Conservation (phyloP, 2,888 invertebrate species). For the Cotesia congregata region DNA sequence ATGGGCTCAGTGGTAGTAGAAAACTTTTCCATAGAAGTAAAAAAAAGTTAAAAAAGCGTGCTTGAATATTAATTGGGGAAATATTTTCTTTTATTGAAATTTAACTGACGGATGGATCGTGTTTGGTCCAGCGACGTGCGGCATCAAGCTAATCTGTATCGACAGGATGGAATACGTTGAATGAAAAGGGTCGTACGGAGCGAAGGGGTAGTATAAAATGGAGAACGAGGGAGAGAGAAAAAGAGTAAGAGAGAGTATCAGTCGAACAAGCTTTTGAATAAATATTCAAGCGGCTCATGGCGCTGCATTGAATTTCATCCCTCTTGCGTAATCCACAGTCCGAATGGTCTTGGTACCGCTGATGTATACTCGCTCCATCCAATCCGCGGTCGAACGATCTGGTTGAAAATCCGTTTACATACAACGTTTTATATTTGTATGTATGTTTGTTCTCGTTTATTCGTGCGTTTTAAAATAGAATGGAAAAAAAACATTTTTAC, state of each 20-base stretch:
- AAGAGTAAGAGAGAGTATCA: neutral
- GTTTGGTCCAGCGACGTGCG: neutral
- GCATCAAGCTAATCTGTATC: slow-evolving; percentile 16
- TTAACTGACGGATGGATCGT: slow-evolving; percentile 13
- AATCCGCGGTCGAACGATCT: slow-evolving; percentile 13
- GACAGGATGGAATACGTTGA: neutral
- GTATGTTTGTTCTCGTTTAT: neutral
- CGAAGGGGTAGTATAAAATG: neutral
- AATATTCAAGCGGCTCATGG: slow-evolving; percentile 31
- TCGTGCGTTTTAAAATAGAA: slow-evolving; percentile 5
- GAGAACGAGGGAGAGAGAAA: neutral
- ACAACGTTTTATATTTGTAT: neutral
- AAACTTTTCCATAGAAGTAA: slow-evolving; percentile 28
- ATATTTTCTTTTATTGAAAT: neutral
- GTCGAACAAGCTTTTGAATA: slow-evolving; percentile 27
- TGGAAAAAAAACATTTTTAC: slow-evolving; percentile 7
- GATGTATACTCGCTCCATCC: neutral
- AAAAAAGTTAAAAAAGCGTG: slow-evolving; percentile 48
- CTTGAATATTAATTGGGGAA: neutral
- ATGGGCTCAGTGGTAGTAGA: neutral
- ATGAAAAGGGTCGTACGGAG: neutral
- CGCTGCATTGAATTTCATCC: slow-evolving; percentile 35
- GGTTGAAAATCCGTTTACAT: slow-evolving; percentile 18
- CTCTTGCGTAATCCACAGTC: slow-evolving; percentile 26
- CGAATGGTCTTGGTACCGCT: slow-evolving; percentile 12